These are phyloP conservation scores for Nicator chloris DNA, from an alignment of 2,113 vertebrate genomes.

Conservation along the genomic window DNA sequence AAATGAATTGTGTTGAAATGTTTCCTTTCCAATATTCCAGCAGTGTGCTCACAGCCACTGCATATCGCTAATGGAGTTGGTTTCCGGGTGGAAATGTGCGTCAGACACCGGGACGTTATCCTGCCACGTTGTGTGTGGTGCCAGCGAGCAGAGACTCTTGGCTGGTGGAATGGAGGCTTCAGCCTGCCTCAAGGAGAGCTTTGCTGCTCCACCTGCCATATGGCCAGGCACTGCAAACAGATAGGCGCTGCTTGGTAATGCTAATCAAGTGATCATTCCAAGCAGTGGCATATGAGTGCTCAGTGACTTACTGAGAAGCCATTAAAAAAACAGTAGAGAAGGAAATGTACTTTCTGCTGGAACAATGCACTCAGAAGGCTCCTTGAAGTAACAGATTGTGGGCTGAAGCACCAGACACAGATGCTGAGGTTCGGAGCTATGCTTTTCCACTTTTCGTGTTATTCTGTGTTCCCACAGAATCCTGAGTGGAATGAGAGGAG, in stretches of 20 bases:
- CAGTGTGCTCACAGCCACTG: not conserved
- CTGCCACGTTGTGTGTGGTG: not conserved
- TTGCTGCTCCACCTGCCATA: not conserved
- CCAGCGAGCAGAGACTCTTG: accelerated
- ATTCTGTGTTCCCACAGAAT: not conserved
- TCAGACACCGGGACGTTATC: accelerated
- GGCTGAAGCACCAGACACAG: not conserved
- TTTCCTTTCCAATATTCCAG: not conserved
- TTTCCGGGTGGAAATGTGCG: not conserved
- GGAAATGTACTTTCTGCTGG: not conserved
- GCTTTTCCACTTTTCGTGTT: not conserved
- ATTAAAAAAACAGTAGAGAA: not conserved
- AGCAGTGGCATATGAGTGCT: not conserved
- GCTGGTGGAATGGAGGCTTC: not conserved
- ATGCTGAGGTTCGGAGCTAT: not conserved
- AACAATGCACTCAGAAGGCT: not conserved
- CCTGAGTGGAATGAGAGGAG: not conserved
- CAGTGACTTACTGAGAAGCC: not conserved
- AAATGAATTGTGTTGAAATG: not conserved
- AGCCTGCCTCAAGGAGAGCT: not conserved
- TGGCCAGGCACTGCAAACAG: not conserved
- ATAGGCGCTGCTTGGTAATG: not conserved
- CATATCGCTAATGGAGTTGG: not conserved
- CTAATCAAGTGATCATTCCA: not conserved
- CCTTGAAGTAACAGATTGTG: not conserved